These are phyloP conservation scores for Mobula birostris DNA, from an alignment of 2,113 vertebrate genomes.

Conservation along the genomic window DNA sequence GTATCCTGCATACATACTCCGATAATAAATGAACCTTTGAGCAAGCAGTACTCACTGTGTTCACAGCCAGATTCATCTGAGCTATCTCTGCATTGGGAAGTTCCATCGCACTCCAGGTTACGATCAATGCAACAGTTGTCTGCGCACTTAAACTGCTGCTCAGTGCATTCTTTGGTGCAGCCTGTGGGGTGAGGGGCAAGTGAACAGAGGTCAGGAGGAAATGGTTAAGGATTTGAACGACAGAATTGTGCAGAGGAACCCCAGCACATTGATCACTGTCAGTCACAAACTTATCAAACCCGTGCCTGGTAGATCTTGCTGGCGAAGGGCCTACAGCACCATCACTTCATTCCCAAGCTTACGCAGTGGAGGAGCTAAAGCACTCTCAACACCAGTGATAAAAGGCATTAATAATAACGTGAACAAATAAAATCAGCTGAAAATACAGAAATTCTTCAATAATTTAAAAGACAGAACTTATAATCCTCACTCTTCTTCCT, in stretches of 20 bases:
- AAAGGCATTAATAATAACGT: too few species aligned
- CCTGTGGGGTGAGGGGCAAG: not conserved
- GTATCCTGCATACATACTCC: too few species aligned
- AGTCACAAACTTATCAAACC: not conserved
- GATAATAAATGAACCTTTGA: too few species aligned
- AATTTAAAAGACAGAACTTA: too few species aligned
- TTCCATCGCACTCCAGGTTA: slow-evolving; percentile 75
- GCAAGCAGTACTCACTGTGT: slow-evolving; percentile 52
- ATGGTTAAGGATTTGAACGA: not conserved
- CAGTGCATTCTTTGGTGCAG: not conserved
- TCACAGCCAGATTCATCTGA: slow-evolving; percentile 76
- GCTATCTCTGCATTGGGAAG: slow-evolving; percentile 65
- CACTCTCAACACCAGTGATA: too few species aligned
- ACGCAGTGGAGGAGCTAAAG: too few species aligned
- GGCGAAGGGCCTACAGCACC: too few species aligned
- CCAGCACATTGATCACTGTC: not conserved
- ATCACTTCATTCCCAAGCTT: too few species aligned
- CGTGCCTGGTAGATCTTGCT: not conserved
- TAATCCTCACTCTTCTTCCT: too few species aligned
- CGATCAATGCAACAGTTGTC: slow-evolving; percentile 79
- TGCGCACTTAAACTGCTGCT: slow-evolving; percentile 64
- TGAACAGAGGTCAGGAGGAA: too few species aligned
- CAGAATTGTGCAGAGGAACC: not conserved
- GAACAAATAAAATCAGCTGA: too few species aligned
- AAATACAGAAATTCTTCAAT: too few species aligned